Percentiles rank a stretch among this genome's conserved stretches.
phyloP scores from a whole-genome alignment of 2,888 invertebrate genomes.

The Pterobdella sp. region DNA sequence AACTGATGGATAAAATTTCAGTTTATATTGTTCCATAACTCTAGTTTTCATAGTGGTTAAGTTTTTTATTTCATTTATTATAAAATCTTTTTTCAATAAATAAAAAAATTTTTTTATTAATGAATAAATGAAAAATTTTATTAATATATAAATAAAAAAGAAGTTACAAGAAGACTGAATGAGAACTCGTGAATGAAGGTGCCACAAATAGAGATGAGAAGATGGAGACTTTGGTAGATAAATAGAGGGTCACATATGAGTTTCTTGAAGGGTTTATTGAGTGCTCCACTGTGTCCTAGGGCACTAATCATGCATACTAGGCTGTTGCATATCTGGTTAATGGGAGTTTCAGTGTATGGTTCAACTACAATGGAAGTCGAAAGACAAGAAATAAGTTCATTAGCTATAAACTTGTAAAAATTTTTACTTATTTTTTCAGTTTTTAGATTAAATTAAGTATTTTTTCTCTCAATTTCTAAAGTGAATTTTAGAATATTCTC shows the following conservation, averaged over 20 bases:
- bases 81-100: too few species aligned
- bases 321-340: constrained; percentile 83
- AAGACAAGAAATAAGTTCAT: too few species aligned
- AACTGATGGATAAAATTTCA: constrained; percentile 59
- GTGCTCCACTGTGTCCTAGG: constrained; percentile 92
- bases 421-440: too few species aligned
- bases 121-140: background rate
- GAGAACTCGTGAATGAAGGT: constrained; percentile 92
- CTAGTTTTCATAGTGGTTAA: too few species aligned
- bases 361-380: too few species aligned
- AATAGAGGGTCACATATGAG: constrained; percentile 82
- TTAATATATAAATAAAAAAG: background rate
- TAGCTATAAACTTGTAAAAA: too few species aligned
- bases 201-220: constrained; percentile 82
- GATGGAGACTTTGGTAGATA: constrained; percentile 79
- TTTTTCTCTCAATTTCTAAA: too few species aligned
- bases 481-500: too few species aligned
- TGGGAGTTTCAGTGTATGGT: too few species aligned
- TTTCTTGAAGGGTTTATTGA: constrained; percentile 76
- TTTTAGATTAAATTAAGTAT: too few species aligned
- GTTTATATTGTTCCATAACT: background rate
- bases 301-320: constrained; percentile 84
- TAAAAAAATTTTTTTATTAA: too few species aligned
- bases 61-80: too few species aligned
- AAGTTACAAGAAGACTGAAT: constrained; percentile 85